Base-by-base conservation (phyloP, 2,797 vertebrate species). In the Sternarchorhynchus goeldii region DNA sequence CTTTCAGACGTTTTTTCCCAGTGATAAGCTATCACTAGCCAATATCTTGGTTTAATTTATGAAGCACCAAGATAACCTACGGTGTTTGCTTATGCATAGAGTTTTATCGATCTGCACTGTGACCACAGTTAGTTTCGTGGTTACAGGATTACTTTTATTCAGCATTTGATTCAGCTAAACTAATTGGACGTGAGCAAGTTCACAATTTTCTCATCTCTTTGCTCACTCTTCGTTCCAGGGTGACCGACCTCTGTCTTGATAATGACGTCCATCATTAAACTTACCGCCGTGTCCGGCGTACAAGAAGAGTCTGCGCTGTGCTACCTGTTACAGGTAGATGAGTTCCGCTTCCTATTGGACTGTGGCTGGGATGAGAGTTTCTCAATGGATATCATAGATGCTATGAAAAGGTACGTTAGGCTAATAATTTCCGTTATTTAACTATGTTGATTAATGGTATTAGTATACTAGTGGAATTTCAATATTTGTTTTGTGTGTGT, bases 281-380 rank as follows among this genome's bases (percentile, higher is more conserved):
- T 99, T 88, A 99, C 97, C 0, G 97, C 98, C 0, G 93, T 99
- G 21, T 98, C 97, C 0, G 98, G 98, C 72, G 97, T 98, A 29
- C 97, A 97, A 89, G 97, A 99, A 88, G 98, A 99, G 77, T 98
- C 97, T 16, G 97, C 98, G 4, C 95, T 99, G 6, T 99, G 97
- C 81, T 99, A 99, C 87, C 93, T 99, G 67, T 93, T 99, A 72
- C 98, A 99, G 90, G 97, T 99, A 77, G 98, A 99, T 75, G 98
- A 99, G 82, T 99, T 99, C 82, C 95, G 98, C 57, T 97, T 99
- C 90, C 91, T 99, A 36, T 83, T 99, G 86, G 98, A 99, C 88
- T 99, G 98, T 85, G 98, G 98, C 81, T 99, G 98, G 97, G 98
- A 99, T 86, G 98, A 99, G 82, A 96, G 94, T 88, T 99, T 99